A percentile compares a stretch with the other conserved stretches of the same genome.
Conservation (phyloP, 2,888 invertebrate genomes). For the Encarsia formosa region DNA sequence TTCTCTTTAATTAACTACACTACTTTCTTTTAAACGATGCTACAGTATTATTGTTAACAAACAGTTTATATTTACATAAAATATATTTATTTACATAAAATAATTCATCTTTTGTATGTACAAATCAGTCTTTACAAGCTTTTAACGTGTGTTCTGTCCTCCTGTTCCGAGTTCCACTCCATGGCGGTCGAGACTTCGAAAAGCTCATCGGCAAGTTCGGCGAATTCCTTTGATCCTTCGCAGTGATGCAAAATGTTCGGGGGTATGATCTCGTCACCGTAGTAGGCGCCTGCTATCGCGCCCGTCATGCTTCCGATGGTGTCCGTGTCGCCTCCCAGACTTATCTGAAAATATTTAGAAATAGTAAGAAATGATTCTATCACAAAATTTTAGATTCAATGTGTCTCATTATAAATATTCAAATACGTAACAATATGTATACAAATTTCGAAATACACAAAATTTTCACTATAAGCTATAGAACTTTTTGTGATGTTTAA, state of each 20-base stretch:
- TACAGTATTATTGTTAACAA: background rate
- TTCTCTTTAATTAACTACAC: too few relatives aligned
- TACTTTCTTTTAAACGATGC: background rate
- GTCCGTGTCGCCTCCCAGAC: constrained; percentile 73
- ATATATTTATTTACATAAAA: too few relatives aligned
- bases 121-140: too few relatives aligned
- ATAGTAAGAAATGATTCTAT: too few relatives aligned
- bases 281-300: constrained; percentile 65
- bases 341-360: constrained; percentile 53
- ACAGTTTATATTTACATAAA: too few relatives aligned
- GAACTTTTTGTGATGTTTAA: constrained; percentile 1
- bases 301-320: constrained; percentile 75
- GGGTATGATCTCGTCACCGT: constrained; percentile 58
- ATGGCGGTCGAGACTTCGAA: constrained; percentile 33
- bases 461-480: constrained; percentile 1
- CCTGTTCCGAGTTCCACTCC: constrained; percentile 23
- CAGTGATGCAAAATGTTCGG: constrained; percentile 57
- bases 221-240: constrained; percentile 57
- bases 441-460: too few relatives aligned
- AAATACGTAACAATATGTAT: too few relatives aligned
- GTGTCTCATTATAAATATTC: too few relatives aligned
- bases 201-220: constrained; percentile 56
- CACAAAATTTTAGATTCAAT: too few relatives aligned
- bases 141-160: too few relatives aligned
- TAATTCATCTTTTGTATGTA: too few relatives aligned